These are phyloP conservation scores for Papilio polytes DNA, from an alignment of 1,140 invertebrate species.

Conservation along the genomic window DNA sequence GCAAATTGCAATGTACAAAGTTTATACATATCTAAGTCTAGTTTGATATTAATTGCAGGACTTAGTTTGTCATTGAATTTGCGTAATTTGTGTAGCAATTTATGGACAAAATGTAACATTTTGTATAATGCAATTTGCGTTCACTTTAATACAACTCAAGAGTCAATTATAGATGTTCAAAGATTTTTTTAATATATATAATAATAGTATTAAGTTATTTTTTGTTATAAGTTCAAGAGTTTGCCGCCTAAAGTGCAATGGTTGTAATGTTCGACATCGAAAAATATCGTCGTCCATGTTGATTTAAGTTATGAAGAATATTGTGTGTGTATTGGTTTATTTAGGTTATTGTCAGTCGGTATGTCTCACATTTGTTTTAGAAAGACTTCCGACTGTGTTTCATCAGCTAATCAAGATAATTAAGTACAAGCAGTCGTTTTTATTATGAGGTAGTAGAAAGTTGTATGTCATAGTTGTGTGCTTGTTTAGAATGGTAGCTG, in stretches of 20 bases:
- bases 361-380: slow-evolving; percentile 58
- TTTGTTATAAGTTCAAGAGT: slow-evolving; percentile 49
- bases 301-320: slow-evolving; percentile 39
- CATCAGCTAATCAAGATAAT: background rate
- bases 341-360: slow-evolving; percentile 36
- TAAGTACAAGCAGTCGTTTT: background rate
- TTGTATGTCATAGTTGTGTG: background rate
- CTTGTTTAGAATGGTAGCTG: slow-evolving; percentile 10
- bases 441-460: background rate
- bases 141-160: slow-evolving; percentile 44
- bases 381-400: slow-evolving; percentile 47
- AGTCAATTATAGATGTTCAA: slow-evolving; percentile 78
- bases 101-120: background rate
- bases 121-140: slow-evolving; percentile 37
- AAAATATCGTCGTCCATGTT: slow-evolving; percentile 67
- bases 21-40: background rate
- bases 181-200: slow-evolving; percentile 61
- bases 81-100: background rate
- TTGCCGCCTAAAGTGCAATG: slow-evolving; percentile 70
- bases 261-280: slow-evolving; percentile 52
- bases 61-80: background rate
- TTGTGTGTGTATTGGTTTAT: background rate
- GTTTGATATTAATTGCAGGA: background rate
- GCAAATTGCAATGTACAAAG: slow-evolving; percentile 17
- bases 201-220: slow-evolving; percentile 53